Conservation (phyloP, 1,140 invertebrate genomes). For the Neuroterus valhalla region DNA sequence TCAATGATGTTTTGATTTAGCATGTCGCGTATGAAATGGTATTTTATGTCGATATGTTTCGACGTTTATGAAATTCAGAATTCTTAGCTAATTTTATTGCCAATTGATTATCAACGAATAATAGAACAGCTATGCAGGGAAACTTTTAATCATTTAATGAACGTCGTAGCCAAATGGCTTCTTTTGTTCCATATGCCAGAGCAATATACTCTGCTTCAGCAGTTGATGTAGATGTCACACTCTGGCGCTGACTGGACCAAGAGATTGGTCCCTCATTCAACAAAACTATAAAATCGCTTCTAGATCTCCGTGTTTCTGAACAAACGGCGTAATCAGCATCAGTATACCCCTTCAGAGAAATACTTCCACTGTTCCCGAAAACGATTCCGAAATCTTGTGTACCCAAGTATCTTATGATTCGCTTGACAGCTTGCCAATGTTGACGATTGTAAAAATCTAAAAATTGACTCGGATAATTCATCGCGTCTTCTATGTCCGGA, state of each 20-base stretch:
- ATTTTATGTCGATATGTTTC: slow-evolving; percentile 68
- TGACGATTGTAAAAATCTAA: not conserved
- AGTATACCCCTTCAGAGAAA: slow-evolving; percentile 10
- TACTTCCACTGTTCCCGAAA: not conserved
- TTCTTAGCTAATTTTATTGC: slow-evolving; percentile 54
- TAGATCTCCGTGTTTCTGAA: slow-evolving; percentile 14
- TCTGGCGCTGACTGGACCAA: slow-evolving; percentile 61
- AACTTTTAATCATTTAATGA: slow-evolving; percentile 35
- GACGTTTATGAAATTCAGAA: slow-evolving; percentile 61
- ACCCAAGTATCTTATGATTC: slow-evolving; percentile 33
- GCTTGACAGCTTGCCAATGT: slow-evolving; percentile 38
- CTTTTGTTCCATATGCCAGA: slow-evolving; percentile 32
- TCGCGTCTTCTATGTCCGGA: not conserved
- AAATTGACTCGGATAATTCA: slow-evolving; percentile 20
- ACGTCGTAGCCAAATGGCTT: too few species aligned
- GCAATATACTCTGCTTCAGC: slow-evolving; percentile 66
- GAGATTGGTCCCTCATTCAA: slow-evolving; percentile 42
- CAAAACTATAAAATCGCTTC: not conserved
- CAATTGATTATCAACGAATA: slow-evolving; percentile 31
- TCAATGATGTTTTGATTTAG: slow-evolving; percentile 41
- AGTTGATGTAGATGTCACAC: slow-evolving; percentile 43
- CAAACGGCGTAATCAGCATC: slow-evolving; percentile 37
- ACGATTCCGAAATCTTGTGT: too few species aligned
- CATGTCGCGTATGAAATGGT: slow-evolving; percentile 59
- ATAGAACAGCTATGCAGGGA: not conserved